A percentile compares a stretch with the other conserved stretches of the same genome.
phyloP scores from a whole-genome alignment of 2,113 vertebrate species.

The Ia io region DNA sequence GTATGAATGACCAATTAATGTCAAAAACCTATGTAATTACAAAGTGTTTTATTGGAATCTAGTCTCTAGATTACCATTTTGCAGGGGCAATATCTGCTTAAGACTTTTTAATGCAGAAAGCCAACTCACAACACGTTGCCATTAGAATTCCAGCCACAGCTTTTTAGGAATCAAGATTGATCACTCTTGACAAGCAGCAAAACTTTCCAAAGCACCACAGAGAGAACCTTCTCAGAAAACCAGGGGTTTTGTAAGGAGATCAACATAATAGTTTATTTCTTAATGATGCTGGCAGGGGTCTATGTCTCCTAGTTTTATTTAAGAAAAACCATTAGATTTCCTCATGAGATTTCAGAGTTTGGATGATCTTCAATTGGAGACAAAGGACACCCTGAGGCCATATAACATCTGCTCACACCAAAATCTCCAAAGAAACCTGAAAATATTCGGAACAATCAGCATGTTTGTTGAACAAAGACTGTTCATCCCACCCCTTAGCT shows the following conservation, averaged over 20 bases:
- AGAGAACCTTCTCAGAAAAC: constrained; percentile 34
- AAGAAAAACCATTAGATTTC: constrained; percentile 49
- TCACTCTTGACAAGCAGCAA: constrained; percentile 42
- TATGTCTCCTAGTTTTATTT: constrained; percentile 23
- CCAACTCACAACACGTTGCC: background rate
- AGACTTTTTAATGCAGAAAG: constrained; percentile 28
- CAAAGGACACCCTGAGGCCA: constrained; percentile 20
- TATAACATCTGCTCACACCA: background rate
- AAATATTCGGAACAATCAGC: background rate
- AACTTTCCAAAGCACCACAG: constrained; percentile 30
- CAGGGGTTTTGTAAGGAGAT: constrained; percentile 50
- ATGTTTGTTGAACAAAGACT: background rate
- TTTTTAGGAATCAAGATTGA: constrained; percentile 64
- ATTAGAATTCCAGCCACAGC: constrained; percentile 49
- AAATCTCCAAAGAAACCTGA: constrained; percentile 22
- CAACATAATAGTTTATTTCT: constrained; percentile 46
- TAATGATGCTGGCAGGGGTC: constrained; percentile 17
- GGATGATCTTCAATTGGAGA: constrained; percentile 15
- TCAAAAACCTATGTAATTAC: constrained; percentile 36
- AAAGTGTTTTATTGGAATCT: constrained; percentile 2
- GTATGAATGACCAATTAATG: background rate
- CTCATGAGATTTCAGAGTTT: constrained; percentile 36
- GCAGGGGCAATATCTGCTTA: background rate
- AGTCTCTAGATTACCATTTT: background rate
- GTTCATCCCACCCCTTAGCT: background rate